phyloP scores from a whole-genome alignment of 2,888 invertebrate genomes.

The Catocala fraxini region DNA sequence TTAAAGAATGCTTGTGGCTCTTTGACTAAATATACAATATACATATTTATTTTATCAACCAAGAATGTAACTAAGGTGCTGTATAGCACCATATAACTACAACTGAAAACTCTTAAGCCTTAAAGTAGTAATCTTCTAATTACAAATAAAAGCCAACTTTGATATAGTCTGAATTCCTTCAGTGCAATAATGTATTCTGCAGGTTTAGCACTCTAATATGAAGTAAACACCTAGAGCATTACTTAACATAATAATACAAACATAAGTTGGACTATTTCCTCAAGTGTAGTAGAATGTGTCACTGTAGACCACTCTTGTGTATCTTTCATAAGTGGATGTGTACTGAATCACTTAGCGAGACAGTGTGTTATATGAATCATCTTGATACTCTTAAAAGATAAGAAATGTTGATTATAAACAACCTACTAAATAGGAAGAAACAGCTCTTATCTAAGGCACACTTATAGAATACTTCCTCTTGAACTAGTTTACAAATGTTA shows the following conservation, averaged over 20 bases:
- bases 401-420: constrained; percentile 29
- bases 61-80: too few species aligned
- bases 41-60: too few species aligned
- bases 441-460: constrained; percentile 14
- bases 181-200: constrained; percentile 18
- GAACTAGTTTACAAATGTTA: not conserved
- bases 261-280: constrained; percentile 31
- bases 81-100: too few species aligned
- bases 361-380: constrained; percentile 32
- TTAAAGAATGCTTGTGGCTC: too few species aligned
- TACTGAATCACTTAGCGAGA: constrained; percentile 30
- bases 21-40: too few species aligned
- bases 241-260: constrained; percentile 35
- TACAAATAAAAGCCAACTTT: not conserved
- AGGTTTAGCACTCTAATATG: constrained; percentile 16
- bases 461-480: constrained; percentile 1
- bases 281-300: constrained; percentile 17
- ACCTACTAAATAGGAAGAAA: constrained; percentile 25
- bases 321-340: not conserved
- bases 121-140: too few species aligned
- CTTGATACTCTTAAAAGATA: constrained; percentile 25
- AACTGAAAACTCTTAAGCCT: too few species aligned
- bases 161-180: constrained; percentile 5
- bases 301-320: not conserved
- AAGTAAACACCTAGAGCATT: constrained; percentile 8